Percentiles rank a stretch among this genome's conserved stretches.
phyloP scores from a whole-genome alignment of 2,113 vertebrate genomes.

The Lophius piscatorius region DNA sequence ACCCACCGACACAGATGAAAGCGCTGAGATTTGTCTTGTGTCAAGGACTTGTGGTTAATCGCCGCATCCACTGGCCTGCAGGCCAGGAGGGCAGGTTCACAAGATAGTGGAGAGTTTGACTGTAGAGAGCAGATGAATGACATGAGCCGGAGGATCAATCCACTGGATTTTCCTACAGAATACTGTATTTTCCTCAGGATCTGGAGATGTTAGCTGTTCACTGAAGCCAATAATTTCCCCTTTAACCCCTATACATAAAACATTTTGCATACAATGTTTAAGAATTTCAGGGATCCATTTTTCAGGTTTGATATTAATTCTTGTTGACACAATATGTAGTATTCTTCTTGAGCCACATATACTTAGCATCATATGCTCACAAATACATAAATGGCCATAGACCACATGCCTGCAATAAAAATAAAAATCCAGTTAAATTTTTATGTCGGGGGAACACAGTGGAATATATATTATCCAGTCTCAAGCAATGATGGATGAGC shows the following conservation, averaged over 20 bases:
- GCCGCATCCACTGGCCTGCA: slow-evolving; percentile 81
- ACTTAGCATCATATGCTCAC: not conserved
- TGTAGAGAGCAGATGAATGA: slow-evolving; percentile 30
- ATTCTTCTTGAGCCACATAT: slow-evolving; percentile 3
- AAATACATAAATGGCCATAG: not conserved
- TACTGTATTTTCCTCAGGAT: slow-evolving; percentile 3
- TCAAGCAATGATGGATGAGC: slow-evolving; percentile 56
- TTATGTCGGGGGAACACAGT: slow-evolving; percentile 11
- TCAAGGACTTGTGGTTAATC: slow-evolving; percentile 84
- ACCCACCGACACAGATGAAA: slow-evolving; percentile 88
- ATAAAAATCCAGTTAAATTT: not conserved
- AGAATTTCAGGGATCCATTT: too few species aligned
- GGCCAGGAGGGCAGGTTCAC: slow-evolving; percentile 72
- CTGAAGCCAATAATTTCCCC: too few species aligned
- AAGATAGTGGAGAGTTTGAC: slow-evolving; percentile 41
- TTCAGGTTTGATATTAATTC: not conserved
- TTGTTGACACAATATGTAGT: not conserved
- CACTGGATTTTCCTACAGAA: slow-evolving; percentile 18
- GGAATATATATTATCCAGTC: slow-evolving; percentile 44
- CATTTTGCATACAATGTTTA: too few species aligned
- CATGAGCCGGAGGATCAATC: slow-evolving; percentile 16
- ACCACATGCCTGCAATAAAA: not conserved
- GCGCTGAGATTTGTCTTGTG: slow-evolving; percentile 81
- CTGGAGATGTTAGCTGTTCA: too few species aligned
- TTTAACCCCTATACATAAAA: not conserved